Base-by-base conservation (phyloP, 1,140 invertebrate species). In the Coptotermes formosanus region DNA sequence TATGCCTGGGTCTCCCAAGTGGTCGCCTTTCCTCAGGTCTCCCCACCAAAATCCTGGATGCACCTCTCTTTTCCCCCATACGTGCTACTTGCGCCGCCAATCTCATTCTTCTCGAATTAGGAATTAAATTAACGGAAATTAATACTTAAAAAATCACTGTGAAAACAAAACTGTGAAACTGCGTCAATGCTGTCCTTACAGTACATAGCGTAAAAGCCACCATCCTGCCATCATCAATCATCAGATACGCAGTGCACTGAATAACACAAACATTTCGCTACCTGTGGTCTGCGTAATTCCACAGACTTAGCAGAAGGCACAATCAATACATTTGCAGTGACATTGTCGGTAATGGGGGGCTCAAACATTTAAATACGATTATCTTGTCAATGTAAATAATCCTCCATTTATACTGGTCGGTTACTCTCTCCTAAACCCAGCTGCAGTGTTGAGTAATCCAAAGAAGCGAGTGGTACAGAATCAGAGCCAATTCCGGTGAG, bases 331-430 rank as follows among this genome's bases (percentile, higher is more conserved):
- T 30, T 64, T 75, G n/a, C 64, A 75, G 2, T 75, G 64, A 30
- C 64, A 75, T 7, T 3, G n/a, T 9, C n/a, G 14, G 64, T 75
- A 75, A 75, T 75, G 25, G 64, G 25, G 64, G 25, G 64, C 64
- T 75, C 64, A 75, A 75, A 75, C 64, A 30, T 75, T 75, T 30
- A 75, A 30, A 75, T 75, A 30, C 64, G 64, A 75, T 75, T 75
- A 75, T 75, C 64, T 75, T 75, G 64, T 75, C 64, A 75, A 30
- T 30, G 64, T 75, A 75, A 75, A 75, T 75, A 75, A 75, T 75
- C 64, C 64, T 75, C 64, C 7, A 75, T 75, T 75, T 30, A 30
- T 30, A 75, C 16, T 30, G n/a, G 64, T n/a, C 64, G n/a, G 25
- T 75, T 75, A 30, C 64, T 75, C 64, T 75, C 25, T 75, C n/a